Percentiles rank a stretch among this genome's conserved stretches.
phyloP scores from a whole-genome alignment of 2,113 vertebrate genomes.

The Muntiacus muntjak region DNA sequence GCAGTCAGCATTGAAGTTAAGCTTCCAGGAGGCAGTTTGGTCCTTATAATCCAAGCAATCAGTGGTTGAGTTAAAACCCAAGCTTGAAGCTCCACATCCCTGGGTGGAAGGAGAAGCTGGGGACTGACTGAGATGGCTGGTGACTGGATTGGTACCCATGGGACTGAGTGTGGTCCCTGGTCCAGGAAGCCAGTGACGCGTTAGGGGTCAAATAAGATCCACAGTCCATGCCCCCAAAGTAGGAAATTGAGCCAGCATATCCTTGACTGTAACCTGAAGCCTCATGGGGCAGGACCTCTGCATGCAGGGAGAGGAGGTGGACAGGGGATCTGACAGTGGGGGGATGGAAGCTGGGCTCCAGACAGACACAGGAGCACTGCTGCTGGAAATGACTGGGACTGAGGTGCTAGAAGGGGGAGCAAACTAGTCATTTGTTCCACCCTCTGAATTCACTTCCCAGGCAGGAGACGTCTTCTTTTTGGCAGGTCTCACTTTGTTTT shows the following conservation, averaged over 20 bases:
- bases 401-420: slow-evolving; percentile 93
- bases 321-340: slow-evolving; percentile 93
- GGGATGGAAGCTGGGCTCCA: slow-evolving; percentile 99
- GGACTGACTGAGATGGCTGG: slow-evolving; percentile 96
- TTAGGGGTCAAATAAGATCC: slow-evolving; percentile 97
- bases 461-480: slow-evolving; percentile 96
- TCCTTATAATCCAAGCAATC: slow-evolving; percentile 99
- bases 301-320: slow-evolving; percentile 98
- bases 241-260: slow-evolving; percentile 95
- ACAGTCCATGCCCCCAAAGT: slow-evolving; percentile 98
- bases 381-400: slow-evolving; percentile 89
- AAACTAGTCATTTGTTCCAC: slow-evolving; percentile 92
- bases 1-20: slow-evolving; percentile 99
- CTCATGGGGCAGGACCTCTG: slow-evolving; percentile 98
- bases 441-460: slow-evolving; percentile 95
- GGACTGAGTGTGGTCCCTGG: slow-evolving; percentile 93
- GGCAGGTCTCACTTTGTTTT: slow-evolving; percentile 92
- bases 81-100: slow-evolving; percentile 93
- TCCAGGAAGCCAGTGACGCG: slow-evolving; percentile 96
- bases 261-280: slow-evolving; percentile 97
- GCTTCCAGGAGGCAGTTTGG: slow-evolving; percentile 97
- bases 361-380: slow-evolving; percentile 93
- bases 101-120: slow-evolving; percentile 94
- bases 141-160: slow-evolving; percentile 96
- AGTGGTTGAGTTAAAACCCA: slow-evolving; percentile 94